phyloP scores from a whole-genome alignment of 2,888 invertebrate genomes.

The Thyatira batis region DNA sequence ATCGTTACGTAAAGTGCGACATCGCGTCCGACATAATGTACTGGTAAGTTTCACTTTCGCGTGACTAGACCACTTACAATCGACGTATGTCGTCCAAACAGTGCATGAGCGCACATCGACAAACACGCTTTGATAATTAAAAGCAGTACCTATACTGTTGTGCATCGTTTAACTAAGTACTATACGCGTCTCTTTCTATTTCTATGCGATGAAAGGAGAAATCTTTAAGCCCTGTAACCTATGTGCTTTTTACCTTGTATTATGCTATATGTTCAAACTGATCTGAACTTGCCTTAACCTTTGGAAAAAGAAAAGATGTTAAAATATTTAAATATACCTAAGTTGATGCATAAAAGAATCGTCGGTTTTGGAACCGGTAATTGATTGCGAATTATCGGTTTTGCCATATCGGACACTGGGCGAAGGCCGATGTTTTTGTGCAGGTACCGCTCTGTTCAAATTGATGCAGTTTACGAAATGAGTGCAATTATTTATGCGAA shows the following conservation, averaged over 20 bases:
- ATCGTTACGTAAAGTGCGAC: slow-evolving; percentile 60
- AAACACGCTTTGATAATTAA: slow-evolving; percentile 17
- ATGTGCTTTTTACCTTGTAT: too few species aligned
- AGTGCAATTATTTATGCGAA: slow-evolving; percentile 41
- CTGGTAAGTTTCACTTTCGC: slow-evolving; percentile 72
- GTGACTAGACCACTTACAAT: slow-evolving; percentile 57
- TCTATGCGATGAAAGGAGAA: too few species aligned
- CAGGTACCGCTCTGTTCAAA: slow-evolving; percentile 24
- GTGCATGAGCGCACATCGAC: slow-evolving; percentile 31
- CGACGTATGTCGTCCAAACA: slow-evolving; percentile 34
- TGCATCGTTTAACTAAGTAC: too few species aligned
- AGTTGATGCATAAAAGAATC: too few species aligned
- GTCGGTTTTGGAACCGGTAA: slow-evolving; percentile 52
- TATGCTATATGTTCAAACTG: too few species aligned
- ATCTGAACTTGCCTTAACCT: too few species aligned
- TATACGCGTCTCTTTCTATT: too few species aligned
- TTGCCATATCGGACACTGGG: slow-evolving; percentile 14
- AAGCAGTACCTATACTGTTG: too few species aligned
- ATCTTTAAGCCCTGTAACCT: too few species aligned
- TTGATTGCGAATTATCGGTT: slow-evolving; percentile 37
- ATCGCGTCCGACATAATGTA: slow-evolving; percentile 50
- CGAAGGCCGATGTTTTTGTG: slow-evolving; percentile 31
- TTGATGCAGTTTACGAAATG: slow-evolving; percentile 42
- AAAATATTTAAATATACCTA: too few species aligned
- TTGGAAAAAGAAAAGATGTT: too few species aligned